phyloP scores from a whole-genome alignment of 1,140 invertebrate genomes.

The Calosoma granatense region DNA sequence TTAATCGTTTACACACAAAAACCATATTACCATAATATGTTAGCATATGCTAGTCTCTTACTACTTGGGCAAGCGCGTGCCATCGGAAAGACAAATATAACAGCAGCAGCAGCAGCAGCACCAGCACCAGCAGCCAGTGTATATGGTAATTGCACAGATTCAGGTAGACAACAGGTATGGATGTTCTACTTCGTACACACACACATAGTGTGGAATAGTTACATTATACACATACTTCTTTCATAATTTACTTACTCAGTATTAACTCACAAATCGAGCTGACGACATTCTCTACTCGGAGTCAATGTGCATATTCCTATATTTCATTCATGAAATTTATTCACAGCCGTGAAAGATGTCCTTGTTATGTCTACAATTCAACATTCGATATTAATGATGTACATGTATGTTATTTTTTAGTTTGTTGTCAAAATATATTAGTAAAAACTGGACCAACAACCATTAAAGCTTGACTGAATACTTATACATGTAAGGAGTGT shows the following conservation, averaged over 20 bases:
- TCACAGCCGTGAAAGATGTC: not conserved
- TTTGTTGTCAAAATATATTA: not conserved
- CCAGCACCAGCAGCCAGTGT: no score
- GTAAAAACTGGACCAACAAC: not conserved
- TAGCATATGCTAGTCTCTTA: not conserved
- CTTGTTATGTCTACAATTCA: not conserved
- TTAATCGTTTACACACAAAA: not conserved
- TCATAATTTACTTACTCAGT: not conserved
- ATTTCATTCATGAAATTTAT: not conserved
- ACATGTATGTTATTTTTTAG: not conserved
- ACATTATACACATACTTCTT: no score
- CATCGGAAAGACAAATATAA: not conserved
- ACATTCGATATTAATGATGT: not conserved
- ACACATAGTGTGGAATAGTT: no score
- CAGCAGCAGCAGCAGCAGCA: no score
- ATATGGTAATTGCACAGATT: conserved; percentile 3
- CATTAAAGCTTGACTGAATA: not conserved
- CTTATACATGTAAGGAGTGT: not conserved
- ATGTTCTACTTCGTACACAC: not conserved
- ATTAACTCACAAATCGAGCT: no score
- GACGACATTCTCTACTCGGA: no score
- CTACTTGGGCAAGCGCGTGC: not conserved
- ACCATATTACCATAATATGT: not conserved
- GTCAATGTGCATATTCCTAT: no score
- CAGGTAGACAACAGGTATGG: not conserved